Evolutionary conservation across 2,113 vertebrate genomes (phyloP), one percentile per base, ranked within the genome.

Genomic region (Tiliqua scincoides): DNA sequence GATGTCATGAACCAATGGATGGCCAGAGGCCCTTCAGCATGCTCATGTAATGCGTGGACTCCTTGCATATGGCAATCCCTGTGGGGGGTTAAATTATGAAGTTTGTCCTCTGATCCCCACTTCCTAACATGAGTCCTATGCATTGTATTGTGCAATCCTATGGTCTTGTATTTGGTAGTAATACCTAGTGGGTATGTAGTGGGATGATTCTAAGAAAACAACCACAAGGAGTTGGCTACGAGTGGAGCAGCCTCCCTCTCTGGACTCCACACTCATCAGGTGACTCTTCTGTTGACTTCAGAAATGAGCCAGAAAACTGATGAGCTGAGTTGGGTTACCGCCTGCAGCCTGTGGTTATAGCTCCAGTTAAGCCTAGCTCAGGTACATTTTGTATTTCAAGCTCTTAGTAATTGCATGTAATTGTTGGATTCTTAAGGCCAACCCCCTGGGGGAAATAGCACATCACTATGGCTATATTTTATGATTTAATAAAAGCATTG

Each of bases 351-450:
- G 81, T 43, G 78, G 35, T 83, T 71, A 35, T 62, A 72, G 40
- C 20, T 63, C 43, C 59, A 79, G 54, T 63, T 70, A 77, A 52
- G 54, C 59, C 86, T 86, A 43, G 25, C 79, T 89, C 65, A 73
- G 70, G 52, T 86, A 72, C 82, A 71, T 77, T 72, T 79, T 88
- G 25, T 72, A 79, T 67, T 84, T 83, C 81, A 84, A 2, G 30
- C 30, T 30, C 43, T n/a, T 77, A 86, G 74, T 79, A 90, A 75
- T 92, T 92, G 88, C 67, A 83, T 73, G 30, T 27, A 75, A 11
- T 84, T 89, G 18, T 91, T 85, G 76, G 5, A 25, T 89, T 68
- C 89, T 84, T 6, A 87, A 86, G 87, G 87, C 90, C 71, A 78
- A 85, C 82, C 87, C 91, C 63, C 20, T 68, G 57, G 30, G 67